Evolutionary conservation across 2,113 vertebrate species (phyloP).

Genomic region (Phrynosoma blainvillii): DNA sequence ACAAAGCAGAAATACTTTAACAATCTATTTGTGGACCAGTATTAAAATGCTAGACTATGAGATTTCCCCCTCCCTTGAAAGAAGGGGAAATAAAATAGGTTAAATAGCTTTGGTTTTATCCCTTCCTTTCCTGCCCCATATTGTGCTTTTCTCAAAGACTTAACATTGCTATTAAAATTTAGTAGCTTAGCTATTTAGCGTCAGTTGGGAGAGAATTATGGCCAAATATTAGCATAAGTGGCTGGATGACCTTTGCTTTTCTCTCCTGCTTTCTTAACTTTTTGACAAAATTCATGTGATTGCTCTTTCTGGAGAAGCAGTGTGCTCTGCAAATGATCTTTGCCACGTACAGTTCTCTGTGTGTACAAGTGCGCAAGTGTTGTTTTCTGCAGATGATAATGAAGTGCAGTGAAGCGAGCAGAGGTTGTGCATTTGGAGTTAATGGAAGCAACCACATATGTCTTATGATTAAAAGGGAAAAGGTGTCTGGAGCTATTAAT

Average conservation of each 20-base stretch:
- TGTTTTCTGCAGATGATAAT: constrained; percentile 47
- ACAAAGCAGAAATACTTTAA: constrained; percentile 8
- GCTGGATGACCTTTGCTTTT: constrained; percentile 39
- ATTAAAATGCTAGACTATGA: background rate
- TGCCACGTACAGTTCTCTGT: background rate
- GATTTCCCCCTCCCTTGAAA: background rate
- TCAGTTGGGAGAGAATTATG: constrained; percentile 41
- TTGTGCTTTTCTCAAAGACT: constrained; percentile 43
- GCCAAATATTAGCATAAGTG: constrained; percentile 41
- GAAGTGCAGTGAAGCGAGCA: constrained; percentile 32
- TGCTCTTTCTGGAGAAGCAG: constrained; percentile 15
- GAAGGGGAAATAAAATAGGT: constrained; percentile 7
- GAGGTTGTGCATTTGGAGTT: background rate
- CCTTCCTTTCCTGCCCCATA: constrained; percentile 19
- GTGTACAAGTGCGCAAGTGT: background rate
- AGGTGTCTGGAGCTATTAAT: constrained; percentile 51
- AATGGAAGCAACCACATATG: constrained; percentile 24
- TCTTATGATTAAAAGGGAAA: constrained; percentile 54
- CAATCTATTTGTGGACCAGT: background rate
- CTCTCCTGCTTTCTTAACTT: constrained; percentile 16
- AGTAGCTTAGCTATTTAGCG: constrained; percentile 47
- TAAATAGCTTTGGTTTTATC: constrained; percentile 8
- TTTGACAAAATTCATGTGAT: constrained; percentile 19
- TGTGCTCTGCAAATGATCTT: constrained; percentile 18
- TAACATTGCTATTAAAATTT: constrained; percentile 57